These are phyloP conservation scores for Chrysemys picta DNA, from an alignment of 2,113 vertebrate genomes.

Conservation along the genomic window DNA sequence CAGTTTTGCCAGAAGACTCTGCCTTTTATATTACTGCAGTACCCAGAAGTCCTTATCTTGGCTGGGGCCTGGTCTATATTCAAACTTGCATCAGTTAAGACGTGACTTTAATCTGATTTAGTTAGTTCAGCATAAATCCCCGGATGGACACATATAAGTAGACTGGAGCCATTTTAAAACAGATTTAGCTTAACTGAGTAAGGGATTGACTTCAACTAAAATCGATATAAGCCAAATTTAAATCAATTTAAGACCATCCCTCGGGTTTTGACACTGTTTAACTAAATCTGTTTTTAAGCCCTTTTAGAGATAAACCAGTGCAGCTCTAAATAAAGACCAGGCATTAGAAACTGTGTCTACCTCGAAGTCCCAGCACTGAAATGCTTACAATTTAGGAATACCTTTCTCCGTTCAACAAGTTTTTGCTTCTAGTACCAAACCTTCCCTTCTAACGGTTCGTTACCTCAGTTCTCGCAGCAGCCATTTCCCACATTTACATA, in stretches of 20 bases:
- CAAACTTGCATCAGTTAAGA: not conserved
- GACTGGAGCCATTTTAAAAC: conserved; percentile 19
- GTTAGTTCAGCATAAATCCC: not conserved
- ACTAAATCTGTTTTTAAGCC: conserved; percentile 9
- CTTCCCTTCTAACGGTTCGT: rapidly evolving
- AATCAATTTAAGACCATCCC: not conserved
- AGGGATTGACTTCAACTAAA: conserved; percentile 40
- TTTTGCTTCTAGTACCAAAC: not conserved
- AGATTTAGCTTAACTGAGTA: not conserved
- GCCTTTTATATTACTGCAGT: not conserved
- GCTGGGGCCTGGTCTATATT: not conserved
- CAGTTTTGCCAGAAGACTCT: not conserved
- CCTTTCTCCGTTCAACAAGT: not conserved
- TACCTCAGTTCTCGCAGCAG: not conserved
- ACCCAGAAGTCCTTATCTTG: not conserved
- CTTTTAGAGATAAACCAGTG: not conserved
- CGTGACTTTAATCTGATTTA: not conserved
- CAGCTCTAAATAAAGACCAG: not conserved
- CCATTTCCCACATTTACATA: not conserved
- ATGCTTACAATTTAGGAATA: not conserved
- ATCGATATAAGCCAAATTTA: conserved; percentile 37
- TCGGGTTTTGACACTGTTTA: not conserved
- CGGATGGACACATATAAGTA: conserved; percentile 41
- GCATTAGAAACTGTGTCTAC: not conserved
- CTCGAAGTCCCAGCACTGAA: not conserved